phyloP scores from a whole-genome alignment of 2,113 vertebrate genomes.

The Bufo gargarizans region DNA sequence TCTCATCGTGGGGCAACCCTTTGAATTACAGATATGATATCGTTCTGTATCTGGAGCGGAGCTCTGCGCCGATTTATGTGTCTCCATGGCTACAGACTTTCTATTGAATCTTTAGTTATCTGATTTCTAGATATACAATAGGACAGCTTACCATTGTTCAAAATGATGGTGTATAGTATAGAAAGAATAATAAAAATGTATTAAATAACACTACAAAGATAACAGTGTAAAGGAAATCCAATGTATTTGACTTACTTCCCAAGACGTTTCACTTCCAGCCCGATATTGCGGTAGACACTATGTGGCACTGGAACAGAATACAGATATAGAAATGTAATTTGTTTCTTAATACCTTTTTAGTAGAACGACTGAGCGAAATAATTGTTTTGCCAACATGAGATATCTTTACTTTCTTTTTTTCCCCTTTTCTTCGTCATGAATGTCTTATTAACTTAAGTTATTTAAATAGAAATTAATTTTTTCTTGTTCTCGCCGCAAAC shows the following conservation, averaged over 20 bases:
- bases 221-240: neutral
- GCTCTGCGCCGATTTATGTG: no score
- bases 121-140: no score
- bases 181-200: neutral
- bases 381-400: conserved; percentile 51
- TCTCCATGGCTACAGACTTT: no score
- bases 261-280: neutral
- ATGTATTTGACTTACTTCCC: neutral
- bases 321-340: conserved; percentile 48
- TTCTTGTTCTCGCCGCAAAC: conserved; percentile 10
- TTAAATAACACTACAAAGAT: neutral
- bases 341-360: conserved; percentile 42
- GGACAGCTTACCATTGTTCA: neutral
- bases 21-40: no score
- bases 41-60: no score
- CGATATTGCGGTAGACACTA: neutral
- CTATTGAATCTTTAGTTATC: no score
- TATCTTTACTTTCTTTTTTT: conserved; percentile 40
- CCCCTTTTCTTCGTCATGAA: conserved; percentile 16
- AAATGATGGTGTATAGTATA: neutral
- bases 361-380: conserved; percentile 43
- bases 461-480: conserved; percentile 46
- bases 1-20: no score
- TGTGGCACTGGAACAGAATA: conserved; percentile 10
- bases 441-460: conserved; percentile 30